These are phyloP conservation scores for Microcebus lehilahytsara DNA, from an alignment of 2,113 vertebrate species.

Conservation along the genomic window DNA sequence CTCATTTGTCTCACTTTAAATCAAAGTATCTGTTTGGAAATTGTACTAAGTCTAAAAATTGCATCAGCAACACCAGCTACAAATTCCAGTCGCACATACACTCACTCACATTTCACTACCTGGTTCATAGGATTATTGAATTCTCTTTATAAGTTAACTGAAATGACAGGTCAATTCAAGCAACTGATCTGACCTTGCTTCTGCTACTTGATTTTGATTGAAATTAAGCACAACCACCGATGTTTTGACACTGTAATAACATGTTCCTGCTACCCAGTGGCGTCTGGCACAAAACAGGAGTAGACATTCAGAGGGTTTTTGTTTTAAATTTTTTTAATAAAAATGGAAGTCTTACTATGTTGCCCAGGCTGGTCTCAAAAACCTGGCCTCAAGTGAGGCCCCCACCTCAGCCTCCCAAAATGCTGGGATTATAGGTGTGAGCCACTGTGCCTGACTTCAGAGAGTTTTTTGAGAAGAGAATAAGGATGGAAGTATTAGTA, in stretches of 20 bases:
- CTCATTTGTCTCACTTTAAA: neutral
- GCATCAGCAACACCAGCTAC: neutral
- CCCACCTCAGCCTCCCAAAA: too few species aligned
- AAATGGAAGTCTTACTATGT: too few species aligned
- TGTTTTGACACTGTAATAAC: neutral
- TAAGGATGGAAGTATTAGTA: neutral
- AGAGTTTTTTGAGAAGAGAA: neutral
- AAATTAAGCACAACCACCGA: neutral
- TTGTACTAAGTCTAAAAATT: neutral
- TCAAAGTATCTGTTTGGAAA: neutral
- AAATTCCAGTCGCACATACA: neutral
- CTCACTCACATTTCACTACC: neutral
- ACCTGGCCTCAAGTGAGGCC: too few species aligned
- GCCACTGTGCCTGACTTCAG: neutral
- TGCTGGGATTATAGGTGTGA: too few species aligned
- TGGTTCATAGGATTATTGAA: neutral
- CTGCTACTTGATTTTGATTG: neutral
- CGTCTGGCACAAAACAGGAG: neutral
- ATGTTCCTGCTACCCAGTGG: accelerated
- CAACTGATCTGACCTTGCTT: neutral
- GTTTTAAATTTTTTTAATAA: too few species aligned
- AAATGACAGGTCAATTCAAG: neutral
- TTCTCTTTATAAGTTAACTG: neutral
- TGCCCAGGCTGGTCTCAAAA: too few species aligned
- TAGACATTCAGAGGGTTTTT: neutral